phyloP scores from a whole-genome alignment of 1,140 invertebrate genomes.

The Dendrolimus kikuchii region DNA sequence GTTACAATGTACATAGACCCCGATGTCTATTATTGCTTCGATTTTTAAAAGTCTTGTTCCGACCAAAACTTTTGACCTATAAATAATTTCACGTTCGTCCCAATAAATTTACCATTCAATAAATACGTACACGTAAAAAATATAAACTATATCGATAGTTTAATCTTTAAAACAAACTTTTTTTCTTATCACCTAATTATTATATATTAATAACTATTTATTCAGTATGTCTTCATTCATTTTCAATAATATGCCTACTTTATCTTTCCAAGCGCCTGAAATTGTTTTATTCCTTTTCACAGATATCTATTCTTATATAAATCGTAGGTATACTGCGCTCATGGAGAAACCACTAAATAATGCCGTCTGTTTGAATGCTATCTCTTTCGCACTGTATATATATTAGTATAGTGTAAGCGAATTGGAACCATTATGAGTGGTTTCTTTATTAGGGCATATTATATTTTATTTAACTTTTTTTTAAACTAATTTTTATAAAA shows the following conservation, averaged over 20 bases:
- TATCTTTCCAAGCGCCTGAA: slow-evolving; percentile 70
- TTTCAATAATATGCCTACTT: slow-evolving; percentile 71
- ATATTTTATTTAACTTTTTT: slow-evolving; percentile 49
- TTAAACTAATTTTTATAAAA: slow-evolving; percentile 51
- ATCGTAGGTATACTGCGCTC: slow-evolving; percentile 32
- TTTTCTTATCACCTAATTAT: slow-evolving; percentile 51
- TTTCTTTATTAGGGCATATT: slow-evolving; percentile 23
- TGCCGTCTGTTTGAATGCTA: no score
- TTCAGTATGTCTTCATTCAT: slow-evolving; percentile 68
- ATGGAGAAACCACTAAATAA: no score
- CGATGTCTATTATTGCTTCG: slow-evolving; percentile 70
- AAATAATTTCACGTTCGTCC: slow-evolving; percentile 69
- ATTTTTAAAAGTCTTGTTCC: slow-evolving; percentile 68
- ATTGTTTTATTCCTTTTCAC: slow-evolving; percentile 25
- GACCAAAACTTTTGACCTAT: slow-evolving; percentile 66
- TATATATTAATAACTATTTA: slow-evolving; percentile 73
- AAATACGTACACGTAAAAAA: slow-evolving; percentile 73
- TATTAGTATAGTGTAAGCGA: no score
- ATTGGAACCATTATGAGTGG: no score
- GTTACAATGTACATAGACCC: slow-evolving; percentile 68
- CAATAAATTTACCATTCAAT: slow-evolving; percentile 72
- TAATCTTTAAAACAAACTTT: slow-evolving; percentile 72
- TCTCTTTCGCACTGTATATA: no score
- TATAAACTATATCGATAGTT: slow-evolving; percentile 73
- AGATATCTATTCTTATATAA: slow-evolving; percentile 33